Conservation (phyloP, 2,888 invertebrate species). For the Pammene fasciana region DNA sequence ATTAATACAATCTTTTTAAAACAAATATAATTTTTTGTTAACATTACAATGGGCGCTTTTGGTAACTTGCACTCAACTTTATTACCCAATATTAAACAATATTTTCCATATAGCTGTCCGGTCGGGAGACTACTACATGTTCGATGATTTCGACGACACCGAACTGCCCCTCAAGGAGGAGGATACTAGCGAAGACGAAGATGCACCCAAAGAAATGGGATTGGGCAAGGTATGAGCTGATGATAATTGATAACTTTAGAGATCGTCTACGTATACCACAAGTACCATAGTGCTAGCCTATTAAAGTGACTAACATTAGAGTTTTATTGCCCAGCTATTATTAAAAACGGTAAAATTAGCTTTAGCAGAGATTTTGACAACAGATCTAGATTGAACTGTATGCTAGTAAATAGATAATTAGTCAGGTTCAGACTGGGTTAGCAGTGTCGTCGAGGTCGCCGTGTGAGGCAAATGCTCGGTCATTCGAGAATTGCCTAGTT, state of each 20-base stretch:
- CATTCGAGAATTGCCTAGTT: too few species aligned
- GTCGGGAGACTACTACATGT: slow-evolving; percentile 99
- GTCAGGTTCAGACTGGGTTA: neutral
- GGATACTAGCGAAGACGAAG: slow-evolving; percentile 84
- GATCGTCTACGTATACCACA: neutral
- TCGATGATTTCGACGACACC: slow-evolving; percentile 95
- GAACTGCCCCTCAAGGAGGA: slow-evolving; percentile 87
- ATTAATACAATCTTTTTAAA: neutral
- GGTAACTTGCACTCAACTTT: slow-evolving; percentile 42
- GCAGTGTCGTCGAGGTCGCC: neutral
- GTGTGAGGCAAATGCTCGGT: neutral
- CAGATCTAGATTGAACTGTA: neutral
- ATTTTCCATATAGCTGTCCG: slow-evolving; percentile 90
- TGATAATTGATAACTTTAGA: neutral
- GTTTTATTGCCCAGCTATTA: neutral
- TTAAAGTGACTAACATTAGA: slow-evolving; percentile 15
- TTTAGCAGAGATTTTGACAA: slow-evolving; percentile 1
- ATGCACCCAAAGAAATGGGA: slow-evolving; percentile 79
- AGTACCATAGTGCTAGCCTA: slow-evolving; percentile 5
- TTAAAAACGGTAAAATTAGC: slow-evolving; percentile 1
- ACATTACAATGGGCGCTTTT: slow-evolving; percentile 21
- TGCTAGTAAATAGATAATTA: slow-evolving; percentile 1
- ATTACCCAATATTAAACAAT: slow-evolving; percentile 9
- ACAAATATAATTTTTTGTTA: neutral
- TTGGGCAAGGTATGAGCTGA: slow-evolving; percentile 73